Evolutionary conservation across 2,888 invertebrate genomes (phyloP).

Genomic region (Agonopterix alstromeriana): DNA sequence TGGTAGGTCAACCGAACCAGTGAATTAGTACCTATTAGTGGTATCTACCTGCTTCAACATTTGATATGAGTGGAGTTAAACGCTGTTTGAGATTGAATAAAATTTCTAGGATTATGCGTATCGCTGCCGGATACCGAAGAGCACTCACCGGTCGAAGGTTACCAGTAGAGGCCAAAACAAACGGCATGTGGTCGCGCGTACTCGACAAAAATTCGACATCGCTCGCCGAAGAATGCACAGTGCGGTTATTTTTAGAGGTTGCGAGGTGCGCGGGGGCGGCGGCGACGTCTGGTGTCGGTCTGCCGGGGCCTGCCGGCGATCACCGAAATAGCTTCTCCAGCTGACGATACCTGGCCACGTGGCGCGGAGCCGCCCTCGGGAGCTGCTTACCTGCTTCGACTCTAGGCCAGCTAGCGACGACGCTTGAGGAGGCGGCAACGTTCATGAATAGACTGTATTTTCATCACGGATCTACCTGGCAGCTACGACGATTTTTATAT

Average conservation of each 20-base stretch:
- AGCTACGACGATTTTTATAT: too few relatives aligned
- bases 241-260: slow-evolving; percentile 69
- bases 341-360: slow-evolving; percentile 73
- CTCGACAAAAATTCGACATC: slow-evolving; percentile 77
- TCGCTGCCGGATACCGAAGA: too few relatives aligned
- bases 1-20: too few relatives aligned
- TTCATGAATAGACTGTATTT: too few relatives aligned
- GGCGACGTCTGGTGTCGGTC: slow-evolving; percentile 76
- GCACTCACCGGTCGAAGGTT: neutral
- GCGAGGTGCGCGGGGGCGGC: slow-evolving; percentile 71
- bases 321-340: slow-evolving; percentile 75
- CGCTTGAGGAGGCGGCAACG: neutral
- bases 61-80: too few relatives aligned
- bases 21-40: too few relatives aligned
- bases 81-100: too few relatives aligned
- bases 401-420: neutral
- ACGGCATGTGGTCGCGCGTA: slow-evolving; percentile 73
- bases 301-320: slow-evolving; percentile 79
- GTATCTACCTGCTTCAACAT: too few relatives aligned
- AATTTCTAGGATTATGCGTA: too few relatives aligned
- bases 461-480: too few relatives aligned
- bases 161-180: slow-evolving; percentile 61
- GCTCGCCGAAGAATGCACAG: slow-evolving; percentile 76
- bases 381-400: slow-evolving; percentile 34
- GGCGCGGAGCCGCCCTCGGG: slow-evolving; percentile 39